phyloP scores from a whole-genome alignment of 2,888 invertebrate genomes.

The Aspidiotus rigidus region DNA sequence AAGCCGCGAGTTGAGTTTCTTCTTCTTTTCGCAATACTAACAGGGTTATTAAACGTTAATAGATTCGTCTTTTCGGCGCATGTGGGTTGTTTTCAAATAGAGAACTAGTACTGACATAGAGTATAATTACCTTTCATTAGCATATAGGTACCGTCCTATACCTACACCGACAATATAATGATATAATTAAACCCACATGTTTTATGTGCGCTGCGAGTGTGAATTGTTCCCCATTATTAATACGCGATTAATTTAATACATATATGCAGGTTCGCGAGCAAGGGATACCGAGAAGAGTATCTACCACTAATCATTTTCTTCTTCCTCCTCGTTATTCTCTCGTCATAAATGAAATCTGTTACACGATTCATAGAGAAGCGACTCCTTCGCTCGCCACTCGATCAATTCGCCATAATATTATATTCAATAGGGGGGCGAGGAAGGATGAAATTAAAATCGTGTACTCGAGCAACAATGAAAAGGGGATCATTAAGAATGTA shows the following conservation, averaged over 20 bases:
- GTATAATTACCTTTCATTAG: constrained; percentile 16
- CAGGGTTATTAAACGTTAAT: constrained; percentile 22
- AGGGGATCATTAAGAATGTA: no score
- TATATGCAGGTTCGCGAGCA: constrained; percentile 18
- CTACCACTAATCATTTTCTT: constrained; percentile 3
- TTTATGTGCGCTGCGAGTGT: constrained; percentile 6
- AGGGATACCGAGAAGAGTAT: neutral
- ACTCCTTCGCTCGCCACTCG: no score
- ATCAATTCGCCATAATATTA: no score
- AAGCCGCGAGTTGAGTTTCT: no score
- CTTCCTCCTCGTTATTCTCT: no score
- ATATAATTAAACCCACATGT: constrained; percentile 26
- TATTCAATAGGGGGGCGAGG: no score
- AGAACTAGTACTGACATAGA: constrained; percentile 6
- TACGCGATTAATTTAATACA: constrained; percentile 25
- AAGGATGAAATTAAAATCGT: no score
- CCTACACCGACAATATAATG: constrained; percentile 15
- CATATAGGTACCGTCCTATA: constrained; percentile 5
- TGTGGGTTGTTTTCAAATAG: constrained; percentile 27
- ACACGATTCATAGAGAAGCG: no score
- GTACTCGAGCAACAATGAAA: no score
- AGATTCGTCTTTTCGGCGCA: constrained; percentile 19
- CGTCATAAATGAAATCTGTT: no score
- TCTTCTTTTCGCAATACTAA: no score
- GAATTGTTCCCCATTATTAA: constrained; percentile 27